phyloP scores from a whole-genome alignment of 2,113 vertebrate species.

The Limnothrissa miodon region DNA sequence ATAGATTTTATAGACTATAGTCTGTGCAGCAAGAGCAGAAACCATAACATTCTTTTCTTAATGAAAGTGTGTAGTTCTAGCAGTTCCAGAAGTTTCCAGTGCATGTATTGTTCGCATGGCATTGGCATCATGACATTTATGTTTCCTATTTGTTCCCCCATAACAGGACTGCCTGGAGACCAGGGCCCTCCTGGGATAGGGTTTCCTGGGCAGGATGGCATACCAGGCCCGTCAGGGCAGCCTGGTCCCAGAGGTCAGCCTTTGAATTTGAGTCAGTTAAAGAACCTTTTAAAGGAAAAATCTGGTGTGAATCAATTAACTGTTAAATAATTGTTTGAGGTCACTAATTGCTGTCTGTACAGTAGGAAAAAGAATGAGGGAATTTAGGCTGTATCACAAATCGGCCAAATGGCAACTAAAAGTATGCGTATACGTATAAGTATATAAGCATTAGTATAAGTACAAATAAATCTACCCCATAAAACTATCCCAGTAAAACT shows the following conservation, averaged over 20 bases:
- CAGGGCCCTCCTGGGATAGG: conserved; percentile 55
- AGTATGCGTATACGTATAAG: too few species aligned
- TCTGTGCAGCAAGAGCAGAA: background rate
- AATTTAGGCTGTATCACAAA: too few species aligned
- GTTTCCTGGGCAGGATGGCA: conserved; percentile 49
- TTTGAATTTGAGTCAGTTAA: too few species aligned
- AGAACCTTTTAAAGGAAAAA: too few species aligned
- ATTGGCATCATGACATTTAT: background rate
- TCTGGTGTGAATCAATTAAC: too few species aligned
- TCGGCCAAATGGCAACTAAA: too few species aligned
- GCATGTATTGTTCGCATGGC: background rate
- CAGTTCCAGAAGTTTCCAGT: background rate
- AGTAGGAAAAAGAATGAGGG: too few species aligned
- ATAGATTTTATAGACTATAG: background rate
- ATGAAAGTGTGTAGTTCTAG: background rate
- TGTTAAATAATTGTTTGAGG: too few species aligned
- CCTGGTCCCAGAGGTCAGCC: conserved; percentile 60
- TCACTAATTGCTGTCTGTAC: too few species aligned
- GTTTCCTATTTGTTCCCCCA: conserved; percentile 14
- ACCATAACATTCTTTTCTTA: background rate
- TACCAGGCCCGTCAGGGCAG: conserved; percentile 52
- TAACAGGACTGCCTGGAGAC: conserved; percentile 61
- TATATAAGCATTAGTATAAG: too few species aligned
- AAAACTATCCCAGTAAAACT: too few species aligned
- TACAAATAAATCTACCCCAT: too few species aligned